Conservation (phyloP, 2,113 vertebrate genomes). For the Willisornis vidua region DNA sequence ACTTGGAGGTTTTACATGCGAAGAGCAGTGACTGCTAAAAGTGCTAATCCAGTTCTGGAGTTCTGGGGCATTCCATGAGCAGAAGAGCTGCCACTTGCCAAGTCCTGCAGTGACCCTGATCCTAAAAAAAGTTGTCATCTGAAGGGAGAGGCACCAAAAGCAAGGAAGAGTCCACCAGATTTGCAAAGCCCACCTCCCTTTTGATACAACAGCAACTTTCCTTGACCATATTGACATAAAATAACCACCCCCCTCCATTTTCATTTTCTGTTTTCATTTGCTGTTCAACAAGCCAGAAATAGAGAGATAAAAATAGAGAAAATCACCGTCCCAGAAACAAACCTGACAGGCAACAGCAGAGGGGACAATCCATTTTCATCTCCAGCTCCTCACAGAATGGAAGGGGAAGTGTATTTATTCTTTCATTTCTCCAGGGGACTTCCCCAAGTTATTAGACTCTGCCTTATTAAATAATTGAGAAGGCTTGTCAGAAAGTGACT, state of each 20-base stretch:
- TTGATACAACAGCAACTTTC: neutral
- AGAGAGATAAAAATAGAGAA: neutral
- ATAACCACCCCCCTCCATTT: neutral
- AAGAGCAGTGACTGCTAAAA: neutral
- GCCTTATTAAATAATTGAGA: slow-evolving; percentile 68
- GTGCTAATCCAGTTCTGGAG: neutral
- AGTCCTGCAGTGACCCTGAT: neutral
- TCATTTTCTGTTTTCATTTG: neutral
- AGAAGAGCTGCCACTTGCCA: neutral
- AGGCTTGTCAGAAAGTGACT: slow-evolving; percentile 59
- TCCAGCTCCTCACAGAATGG: neutral
- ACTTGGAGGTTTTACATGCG: neutral
- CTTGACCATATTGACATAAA: neutral
- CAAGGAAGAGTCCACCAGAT: neutral
- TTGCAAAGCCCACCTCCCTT: neutral
- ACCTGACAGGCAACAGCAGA: neutral
- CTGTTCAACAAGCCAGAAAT: neutral
- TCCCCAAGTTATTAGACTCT: slow-evolving; percentile 48
- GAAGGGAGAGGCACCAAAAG: neutral
- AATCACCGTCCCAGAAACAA: neutral
- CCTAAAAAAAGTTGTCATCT: neutral
- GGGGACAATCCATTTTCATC: neutral
- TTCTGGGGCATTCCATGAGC: neutral
- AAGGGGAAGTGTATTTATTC: slow-evolving; percentile 26
- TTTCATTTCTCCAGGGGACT: slow-evolving; percentile 19